A percentile compares a stretch with the other conserved stretches of the same genome.
These are phyloP conservation scores for Aotus griseimembra DNA, from an alignment of 2,797 vertebrate species.

Conservation along the genomic window DNA sequence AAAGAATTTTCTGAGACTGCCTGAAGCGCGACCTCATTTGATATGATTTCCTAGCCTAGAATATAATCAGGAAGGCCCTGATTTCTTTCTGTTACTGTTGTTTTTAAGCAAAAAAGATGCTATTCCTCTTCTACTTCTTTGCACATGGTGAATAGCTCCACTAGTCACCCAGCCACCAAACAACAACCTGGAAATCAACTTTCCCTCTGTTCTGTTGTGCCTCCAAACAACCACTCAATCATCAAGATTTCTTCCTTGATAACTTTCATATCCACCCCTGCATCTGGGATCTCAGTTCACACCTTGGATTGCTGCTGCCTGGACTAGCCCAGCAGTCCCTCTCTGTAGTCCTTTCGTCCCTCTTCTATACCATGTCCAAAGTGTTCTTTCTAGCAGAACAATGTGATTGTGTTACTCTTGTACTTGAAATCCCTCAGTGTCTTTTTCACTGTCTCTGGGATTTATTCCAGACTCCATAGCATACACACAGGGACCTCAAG, in stretches of 20 bases:
- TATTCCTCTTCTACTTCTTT: not conserved
- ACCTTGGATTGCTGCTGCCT: not conserved
- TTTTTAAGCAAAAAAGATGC: constrained; percentile 30
- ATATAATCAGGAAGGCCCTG: constrained; percentile 2
- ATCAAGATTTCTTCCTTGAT: not conserved
- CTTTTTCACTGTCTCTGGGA: constrained; percentile 19
- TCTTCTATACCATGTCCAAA: not conserved
- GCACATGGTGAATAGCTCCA: not conserved
- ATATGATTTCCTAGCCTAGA: constrained; percentile 33
- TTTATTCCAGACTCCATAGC: constrained; percentile 23
- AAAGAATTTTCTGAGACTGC: constrained; percentile 32
- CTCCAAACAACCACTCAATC: not conserved
- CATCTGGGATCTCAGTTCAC: not conserved
- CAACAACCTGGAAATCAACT: not conserved
- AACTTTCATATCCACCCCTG: not conserved
- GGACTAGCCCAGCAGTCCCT: not conserved
- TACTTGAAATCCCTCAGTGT: not conserved
- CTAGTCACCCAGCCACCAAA: not conserved
- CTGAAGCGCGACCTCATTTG: constrained; percentile 37
- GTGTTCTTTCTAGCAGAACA: not conserved
- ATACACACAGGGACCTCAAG: not conserved
- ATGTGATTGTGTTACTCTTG: not conserved
- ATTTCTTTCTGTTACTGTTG: not conserved
- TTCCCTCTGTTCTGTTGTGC: not conserved
- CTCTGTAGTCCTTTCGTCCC: not conserved